Conservation (phyloP, 2,113 vertebrate species). For the Candoia aspera region DNA sequence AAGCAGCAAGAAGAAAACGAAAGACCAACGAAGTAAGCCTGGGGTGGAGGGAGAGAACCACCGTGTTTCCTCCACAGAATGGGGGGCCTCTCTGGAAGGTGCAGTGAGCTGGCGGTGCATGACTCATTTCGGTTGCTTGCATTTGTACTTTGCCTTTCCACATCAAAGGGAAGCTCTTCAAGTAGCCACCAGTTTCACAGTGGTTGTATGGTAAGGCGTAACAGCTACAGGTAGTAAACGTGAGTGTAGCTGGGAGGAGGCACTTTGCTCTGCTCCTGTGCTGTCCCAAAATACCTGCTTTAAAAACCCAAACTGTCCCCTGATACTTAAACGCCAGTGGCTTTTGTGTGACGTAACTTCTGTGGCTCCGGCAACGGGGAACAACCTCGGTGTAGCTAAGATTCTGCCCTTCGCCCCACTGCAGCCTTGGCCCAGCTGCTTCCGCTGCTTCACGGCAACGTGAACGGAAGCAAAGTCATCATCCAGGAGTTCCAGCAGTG, state of each 20-base stretch:
- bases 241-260: background rate
- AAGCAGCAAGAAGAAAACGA: constrained; percentile 69
- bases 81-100: background rate
- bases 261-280: background rate
- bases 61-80: background rate
- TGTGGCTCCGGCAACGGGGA: background rate
- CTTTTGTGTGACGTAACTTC: background rate
- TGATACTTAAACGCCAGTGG: background rate
- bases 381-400: accelerated
- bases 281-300: background rate
- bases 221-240: too few species aligned
- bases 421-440: constrained; percentile 81
- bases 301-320: background rate
- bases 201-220: too few species aligned
- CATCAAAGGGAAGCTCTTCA: background rate
- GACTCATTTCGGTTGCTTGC: background rate
- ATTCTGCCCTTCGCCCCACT: background rate
- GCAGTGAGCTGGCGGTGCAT: too few species aligned
- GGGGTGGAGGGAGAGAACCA: accelerated
- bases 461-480: constrained; percentile 90
- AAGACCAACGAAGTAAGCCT: constrained; percentile 82
- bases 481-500: constrained; percentile 94
- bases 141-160: background rate
- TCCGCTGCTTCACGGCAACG: constrained; percentile 90
- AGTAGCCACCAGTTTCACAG: background rate